A percentile compares a stretch with the other conserved stretches of the same genome.
phyloP scores from a whole-genome alignment of 2,797 vertebrate genomes.

The Darevskia nairensis region DNA sequence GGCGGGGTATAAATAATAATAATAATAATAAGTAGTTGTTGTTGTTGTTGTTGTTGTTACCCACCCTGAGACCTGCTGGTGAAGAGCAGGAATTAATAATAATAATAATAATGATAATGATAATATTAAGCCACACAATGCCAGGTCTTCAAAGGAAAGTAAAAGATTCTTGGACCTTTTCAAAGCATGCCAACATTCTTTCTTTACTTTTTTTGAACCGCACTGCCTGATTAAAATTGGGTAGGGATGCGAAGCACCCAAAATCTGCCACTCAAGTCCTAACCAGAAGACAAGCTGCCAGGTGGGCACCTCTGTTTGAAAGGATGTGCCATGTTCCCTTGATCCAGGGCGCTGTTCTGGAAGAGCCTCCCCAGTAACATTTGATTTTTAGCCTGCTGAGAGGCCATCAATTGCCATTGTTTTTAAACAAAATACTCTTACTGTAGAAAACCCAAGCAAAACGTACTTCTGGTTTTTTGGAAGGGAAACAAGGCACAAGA shows the following conservation, averaged over 20 bases:
- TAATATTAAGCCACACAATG: background rate
- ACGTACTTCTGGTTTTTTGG: background rate
- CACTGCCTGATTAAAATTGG: background rate
- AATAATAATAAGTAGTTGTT: too few relatives aligned
- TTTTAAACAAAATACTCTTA: constrained; percentile 12
- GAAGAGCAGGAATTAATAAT: too few relatives aligned
- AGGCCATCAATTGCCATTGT: background rate
- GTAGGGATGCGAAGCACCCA: background rate
- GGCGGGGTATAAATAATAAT: too few relatives aligned
- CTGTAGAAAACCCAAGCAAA: background rate
- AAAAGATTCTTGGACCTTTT: background rate
- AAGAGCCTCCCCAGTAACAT: background rate
- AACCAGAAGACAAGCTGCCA: background rate
- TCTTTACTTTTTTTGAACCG: background rate
- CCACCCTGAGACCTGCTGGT: too few relatives aligned
- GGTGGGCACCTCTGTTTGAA: background rate
- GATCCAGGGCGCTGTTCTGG: background rate
- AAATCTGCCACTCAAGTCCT: background rate
- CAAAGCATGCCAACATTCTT: background rate
- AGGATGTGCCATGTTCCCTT: background rate
- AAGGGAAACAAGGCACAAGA: background rate
- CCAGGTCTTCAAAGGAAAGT: background rate
- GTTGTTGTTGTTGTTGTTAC: too few relatives aligned
- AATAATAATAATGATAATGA: too few relatives aligned
- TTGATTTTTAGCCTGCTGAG: background rate